Base-by-base conservation (phyloP, 2,797 vertebrate species). In the Phrynocephalus vlangalii region DNA sequence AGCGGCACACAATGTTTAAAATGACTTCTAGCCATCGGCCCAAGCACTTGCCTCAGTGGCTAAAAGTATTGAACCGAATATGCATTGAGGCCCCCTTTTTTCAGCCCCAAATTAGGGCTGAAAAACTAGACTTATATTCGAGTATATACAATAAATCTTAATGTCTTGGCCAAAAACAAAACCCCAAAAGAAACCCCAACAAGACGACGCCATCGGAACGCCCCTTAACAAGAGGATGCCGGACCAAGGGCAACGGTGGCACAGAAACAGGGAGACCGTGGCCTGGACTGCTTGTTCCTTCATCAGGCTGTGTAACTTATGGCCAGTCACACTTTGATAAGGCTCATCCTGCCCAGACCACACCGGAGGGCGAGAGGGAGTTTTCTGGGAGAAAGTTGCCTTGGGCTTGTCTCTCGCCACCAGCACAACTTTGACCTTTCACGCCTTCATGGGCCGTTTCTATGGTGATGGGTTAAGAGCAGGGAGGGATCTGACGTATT, bases 401-500 rank as follows among this genome's bases (percentile, higher is more conserved):
- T 76, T 75, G 63, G 70, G 82, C 79, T 82, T 26, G 24, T 5
- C 71, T 84, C 38, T 38, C 71, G 30, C 82, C 72, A 60, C 83
- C 82, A 70, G 52, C 77, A 70, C 86, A 71, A 85, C 52, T 50
- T 52, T 78, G 86, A 90, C 86, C 86, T 78, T 85, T 87, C 82
- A 78, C 18, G 79, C 82, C 50, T 76, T 70, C 48, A 33, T 81
- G 77, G 85, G n/a, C 78, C 70, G 89, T 90, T 84, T 68, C 86
- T 66, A 87, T 90, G 70, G 86, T 16, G 68, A 85, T 26, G 24
- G 78, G 82, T 90, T 87, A 81, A 78, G 89, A 78, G 71, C 24
- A 63, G 89, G 78, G 86, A 71, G 72, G 60, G 73, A 68, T 50
- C 28, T 76, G 82, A 50, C 63, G 73, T 28, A 5, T 56, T 63